Conservation (phyloP, 2,797 vertebrate genomes). For the Paratrypauchen microcephalus region DNA sequence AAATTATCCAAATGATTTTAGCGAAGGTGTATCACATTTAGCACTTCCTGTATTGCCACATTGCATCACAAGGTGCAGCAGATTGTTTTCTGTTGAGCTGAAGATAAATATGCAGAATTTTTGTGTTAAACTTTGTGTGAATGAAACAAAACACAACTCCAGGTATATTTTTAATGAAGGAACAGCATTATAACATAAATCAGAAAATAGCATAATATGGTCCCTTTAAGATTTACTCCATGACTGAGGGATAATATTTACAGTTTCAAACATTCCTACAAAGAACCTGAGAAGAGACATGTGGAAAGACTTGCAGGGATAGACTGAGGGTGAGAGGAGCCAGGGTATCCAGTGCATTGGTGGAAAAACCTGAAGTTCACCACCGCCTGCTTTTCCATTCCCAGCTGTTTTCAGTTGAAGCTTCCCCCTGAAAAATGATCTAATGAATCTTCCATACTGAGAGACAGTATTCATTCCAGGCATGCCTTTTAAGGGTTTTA, state of each 20-base stretch:
- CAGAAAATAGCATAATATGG: no score
- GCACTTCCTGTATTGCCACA: no score
- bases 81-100: no score
- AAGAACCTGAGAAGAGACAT: constrained; percentile 58
- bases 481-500: constrained; percentile 13
- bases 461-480: constrained; percentile 22
- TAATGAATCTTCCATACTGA: constrained; percentile 34
- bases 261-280: constrained; percentile 31
- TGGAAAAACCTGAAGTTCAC: constrained; percentile 47
- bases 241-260: not conserved
- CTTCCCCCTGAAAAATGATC: constrained; percentile 19
- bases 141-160: no score
- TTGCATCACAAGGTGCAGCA: no score
- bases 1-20: no score
- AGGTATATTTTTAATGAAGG: no score
- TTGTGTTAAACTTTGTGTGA: no score
- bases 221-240: no score
- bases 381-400: constrained; percentile 31
- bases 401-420: constrained; percentile 44
- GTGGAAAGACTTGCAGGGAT: constrained; percentile 35
- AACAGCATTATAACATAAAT: no score
- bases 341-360: constrained; percentile 40
- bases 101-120: no score
- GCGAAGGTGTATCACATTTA: no score
- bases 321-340: constrained; percentile 19